phyloP scores from a whole-genome alignment of 1,140 invertebrate genomes.

The Orchestia grillus region DNA sequence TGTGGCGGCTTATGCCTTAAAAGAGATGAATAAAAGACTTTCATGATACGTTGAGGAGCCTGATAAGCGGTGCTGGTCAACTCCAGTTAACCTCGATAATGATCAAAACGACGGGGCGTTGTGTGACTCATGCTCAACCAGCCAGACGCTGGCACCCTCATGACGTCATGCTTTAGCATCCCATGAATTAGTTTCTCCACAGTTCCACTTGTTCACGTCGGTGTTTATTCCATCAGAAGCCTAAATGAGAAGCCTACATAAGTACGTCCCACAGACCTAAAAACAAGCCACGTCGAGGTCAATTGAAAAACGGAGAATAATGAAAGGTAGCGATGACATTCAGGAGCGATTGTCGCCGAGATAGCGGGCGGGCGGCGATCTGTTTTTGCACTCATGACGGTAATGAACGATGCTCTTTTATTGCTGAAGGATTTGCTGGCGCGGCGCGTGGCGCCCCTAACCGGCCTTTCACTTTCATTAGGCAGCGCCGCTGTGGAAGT shows the following conservation, averaged over 20 bases:
- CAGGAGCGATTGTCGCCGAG: too few relatives aligned
- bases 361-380: not conserved
- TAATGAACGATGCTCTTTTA: not conserved
- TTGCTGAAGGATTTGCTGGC: not conserved
- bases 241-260: too few relatives aligned
- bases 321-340: too few relatives aligned
- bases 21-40: not conserved
- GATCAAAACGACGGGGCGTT: not conserved
- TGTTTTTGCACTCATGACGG: not conserved
- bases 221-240: too few relatives aligned
- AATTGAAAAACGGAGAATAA: too few relatives aligned
- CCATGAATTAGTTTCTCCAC: too few relatives aligned
- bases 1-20: not conserved
- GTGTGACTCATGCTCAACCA: not conserved
- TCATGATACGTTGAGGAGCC: not conserved
- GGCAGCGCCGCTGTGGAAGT: not conserved
- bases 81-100: conserved; percentile 11
- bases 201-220: too few relatives aligned
- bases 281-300: too few relatives aligned
- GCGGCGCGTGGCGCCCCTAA: not conserved
- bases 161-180: not conserved
- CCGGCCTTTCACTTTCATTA: conserved; percentile 20
- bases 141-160: not conserved
- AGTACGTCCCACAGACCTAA: too few relatives aligned
- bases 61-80: conserved; percentile 1